Percentiles rank a stretch among this genome's conserved stretches.
Conservation (phyloP, 2,888 invertebrate genomes). For the Didymodactylos carnosus region DNA sequence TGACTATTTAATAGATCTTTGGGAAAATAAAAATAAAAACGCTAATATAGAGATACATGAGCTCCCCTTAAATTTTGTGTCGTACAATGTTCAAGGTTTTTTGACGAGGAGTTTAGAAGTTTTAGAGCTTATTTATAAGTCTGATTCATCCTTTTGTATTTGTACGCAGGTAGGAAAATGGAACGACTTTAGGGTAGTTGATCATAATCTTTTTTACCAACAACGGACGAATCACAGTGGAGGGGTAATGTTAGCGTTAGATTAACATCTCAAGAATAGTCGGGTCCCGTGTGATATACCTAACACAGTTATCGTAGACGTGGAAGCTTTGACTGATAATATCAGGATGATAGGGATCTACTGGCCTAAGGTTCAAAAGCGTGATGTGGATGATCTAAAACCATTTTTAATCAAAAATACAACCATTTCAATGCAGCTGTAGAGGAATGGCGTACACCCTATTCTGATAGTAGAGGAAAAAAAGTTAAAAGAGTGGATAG, state of each 20-base stretch:
- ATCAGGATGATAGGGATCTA: not conserved
- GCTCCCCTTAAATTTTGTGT: not conserved
- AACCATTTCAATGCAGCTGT: not conserved
- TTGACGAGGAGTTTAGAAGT: not conserved
- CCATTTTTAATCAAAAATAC: not conserved
- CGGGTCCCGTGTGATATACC: not conserved
- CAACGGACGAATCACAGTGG: not conserved
- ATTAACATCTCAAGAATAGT: not conserved
- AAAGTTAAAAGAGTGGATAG: not conserved
- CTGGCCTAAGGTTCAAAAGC: not conserved
- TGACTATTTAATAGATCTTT: not conserved
- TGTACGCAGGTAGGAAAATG: not conserved
- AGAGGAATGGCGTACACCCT: not conserved
- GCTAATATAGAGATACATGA: not conserved
- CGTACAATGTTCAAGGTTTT: not conserved
- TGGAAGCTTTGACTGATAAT: not conserved
- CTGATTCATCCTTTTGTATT: not conserved
- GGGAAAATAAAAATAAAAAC: not conserved
- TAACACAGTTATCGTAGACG: not conserved
- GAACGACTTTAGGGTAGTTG: not conserved
- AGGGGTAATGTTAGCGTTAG: not conserved
- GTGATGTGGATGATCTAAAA: not conserved
- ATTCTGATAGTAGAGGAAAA: not conserved
- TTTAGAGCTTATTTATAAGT: not conserved
- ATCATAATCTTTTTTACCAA: not conserved